Evolutionary conservation across 2,797 vertebrate genomes (phyloP).

Genomic region (Lagodon rhomboides): DNA sequence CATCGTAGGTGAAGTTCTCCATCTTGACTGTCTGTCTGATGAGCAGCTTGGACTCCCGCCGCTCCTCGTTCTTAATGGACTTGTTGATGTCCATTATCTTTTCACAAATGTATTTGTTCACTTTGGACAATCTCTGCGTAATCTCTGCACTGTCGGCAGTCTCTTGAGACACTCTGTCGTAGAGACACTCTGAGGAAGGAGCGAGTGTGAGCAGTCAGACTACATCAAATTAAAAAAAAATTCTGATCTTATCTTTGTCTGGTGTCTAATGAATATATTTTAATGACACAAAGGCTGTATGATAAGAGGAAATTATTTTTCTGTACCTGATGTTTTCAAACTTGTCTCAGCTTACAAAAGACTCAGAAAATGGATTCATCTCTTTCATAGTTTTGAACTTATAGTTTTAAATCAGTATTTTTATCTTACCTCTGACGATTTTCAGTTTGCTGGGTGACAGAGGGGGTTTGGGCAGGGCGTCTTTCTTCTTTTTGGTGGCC

Average conservation of each 20-base stretch:
- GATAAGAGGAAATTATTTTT: not conserved
- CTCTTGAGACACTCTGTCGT: conserved; percentile 99
- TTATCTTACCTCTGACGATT: conserved; percentile 94
- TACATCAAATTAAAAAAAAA: conserved; percentile 50
- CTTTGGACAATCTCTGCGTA: conserved; percentile 99
- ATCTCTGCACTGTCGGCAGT: conserved; percentile 98
- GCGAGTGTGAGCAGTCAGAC: conserved; percentile 56
- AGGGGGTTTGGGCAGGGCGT: conserved; percentile 97
- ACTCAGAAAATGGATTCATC: conserved; percentile 10
- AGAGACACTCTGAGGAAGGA: conserved; percentile 94
- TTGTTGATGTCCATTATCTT: conserved; percentile 99
- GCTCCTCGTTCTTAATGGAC: conserved; percentile 99
- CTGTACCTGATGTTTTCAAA: conserved; percentile 29
- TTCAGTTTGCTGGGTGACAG: conserved; percentile 99
- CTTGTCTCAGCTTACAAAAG: conserved; percentile 14
- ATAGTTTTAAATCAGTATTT: not conserved
- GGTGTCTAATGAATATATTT: conserved; percentile 17
- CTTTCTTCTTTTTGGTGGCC: conserved; percentile 99
- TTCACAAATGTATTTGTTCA: conserved; percentile 99
- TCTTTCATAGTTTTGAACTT: not conserved
- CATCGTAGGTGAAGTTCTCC: conserved; percentile 89
- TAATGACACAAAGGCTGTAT: conserved; percentile 2
- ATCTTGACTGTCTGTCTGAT: conserved; percentile 91
- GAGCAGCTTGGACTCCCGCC: conserved; percentile 96
- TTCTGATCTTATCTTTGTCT: conserved; percentile 48